These are phyloP conservation scores for Stegophylla sp. DNA, from an alignment of 2,888 invertebrate species.

Conservation along the genomic window DNA sequence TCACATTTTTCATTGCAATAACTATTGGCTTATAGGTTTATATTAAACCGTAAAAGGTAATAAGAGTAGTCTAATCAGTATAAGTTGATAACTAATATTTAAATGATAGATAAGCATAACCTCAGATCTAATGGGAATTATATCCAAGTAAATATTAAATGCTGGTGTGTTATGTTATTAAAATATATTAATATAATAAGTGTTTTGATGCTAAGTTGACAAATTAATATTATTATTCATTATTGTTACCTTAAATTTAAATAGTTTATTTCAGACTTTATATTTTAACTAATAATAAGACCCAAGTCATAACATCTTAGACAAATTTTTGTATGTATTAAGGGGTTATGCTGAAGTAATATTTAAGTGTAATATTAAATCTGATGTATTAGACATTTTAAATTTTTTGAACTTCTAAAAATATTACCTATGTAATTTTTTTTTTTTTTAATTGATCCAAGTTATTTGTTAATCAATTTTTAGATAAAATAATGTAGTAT, in stretches of 20 bases:
- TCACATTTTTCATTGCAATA: neutral
- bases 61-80: neutral
- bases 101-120: neutral
- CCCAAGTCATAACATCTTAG: conserved; percentile 12
- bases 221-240: conserved; percentile 51
- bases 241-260: conserved; percentile 56
- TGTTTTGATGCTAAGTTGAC: conserved; percentile 50
- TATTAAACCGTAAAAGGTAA: neutral
- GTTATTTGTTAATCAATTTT: conserved; percentile 38
- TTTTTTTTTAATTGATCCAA: conserved; percentile 22
- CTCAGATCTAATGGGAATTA: conserved; percentile 9
- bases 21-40: neutral
- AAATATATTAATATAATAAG: conserved; percentile 24
- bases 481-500: conserved; percentile 37
- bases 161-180: conserved; percentile 29
- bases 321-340: conserved; percentile 25
- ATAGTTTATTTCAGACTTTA: conserved; percentile 48
- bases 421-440: conserved; percentile 4
- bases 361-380: conserved; percentile 22
- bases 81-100: neutral
- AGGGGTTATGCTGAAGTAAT: conserved; percentile 5
- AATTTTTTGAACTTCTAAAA: conserved; percentile 1
- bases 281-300: conserved; percentile 22
- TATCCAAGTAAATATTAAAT: conserved; percentile 10
- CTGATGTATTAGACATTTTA: conserved; percentile 38